phyloP scores from a whole-genome alignment of 2,888 invertebrate genomes.

The Drosophila percnosoma region DNA sequence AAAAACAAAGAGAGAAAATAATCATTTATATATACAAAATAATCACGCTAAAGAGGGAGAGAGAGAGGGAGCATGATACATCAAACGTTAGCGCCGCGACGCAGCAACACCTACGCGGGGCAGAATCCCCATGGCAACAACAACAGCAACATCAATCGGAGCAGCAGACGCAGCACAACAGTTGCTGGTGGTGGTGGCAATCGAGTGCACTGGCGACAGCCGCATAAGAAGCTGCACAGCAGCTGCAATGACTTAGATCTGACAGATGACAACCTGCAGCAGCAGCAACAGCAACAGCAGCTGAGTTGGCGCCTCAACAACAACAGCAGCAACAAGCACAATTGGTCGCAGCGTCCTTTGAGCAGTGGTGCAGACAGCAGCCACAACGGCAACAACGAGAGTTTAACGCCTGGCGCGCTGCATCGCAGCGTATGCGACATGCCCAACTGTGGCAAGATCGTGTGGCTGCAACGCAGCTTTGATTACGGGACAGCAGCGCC shows the following conservation, averaged over 20 bases:
- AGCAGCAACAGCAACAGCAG: constrained; percentile 30
- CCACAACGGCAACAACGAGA: constrained; percentile 15
- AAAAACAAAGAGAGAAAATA: constrained; percentile 1
- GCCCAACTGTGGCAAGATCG: constrained; percentile 83
- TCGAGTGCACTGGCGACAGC: constrained; percentile 53
- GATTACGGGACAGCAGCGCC: constrained; percentile 36
- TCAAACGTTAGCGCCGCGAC: constrained; percentile 71
- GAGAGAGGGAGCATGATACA: constrained; percentile 61
- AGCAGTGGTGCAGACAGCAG: constrained; percentile 60
- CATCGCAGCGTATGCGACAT: constrained; percentile 78
- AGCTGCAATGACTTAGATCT: constrained; percentile 76
- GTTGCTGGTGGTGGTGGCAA: constrained; percentile 8
- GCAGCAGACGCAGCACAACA: constrained; percentile 6
- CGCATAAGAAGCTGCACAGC: constrained; percentile 67
- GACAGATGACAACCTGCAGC: constrained; percentile 51
- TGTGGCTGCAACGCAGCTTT: constrained; percentile 80
- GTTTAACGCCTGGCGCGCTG: constrained; percentile 37
- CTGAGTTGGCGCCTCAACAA: constrained; percentile 34
- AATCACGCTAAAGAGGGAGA: neutral
- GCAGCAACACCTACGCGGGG: constrained; percentile 61
- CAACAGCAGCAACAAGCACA: constrained; percentile 30
- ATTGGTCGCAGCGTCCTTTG: constrained; percentile 50
- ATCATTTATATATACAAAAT: constrained; percentile 9
- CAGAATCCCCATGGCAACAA: constrained; percentile 47
- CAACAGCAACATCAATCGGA: constrained; percentile 24